Evolutionary conservation across 2,888 invertebrate genomes (phyloP).

Genomic region (Leistus spinibarbis): DNA sequence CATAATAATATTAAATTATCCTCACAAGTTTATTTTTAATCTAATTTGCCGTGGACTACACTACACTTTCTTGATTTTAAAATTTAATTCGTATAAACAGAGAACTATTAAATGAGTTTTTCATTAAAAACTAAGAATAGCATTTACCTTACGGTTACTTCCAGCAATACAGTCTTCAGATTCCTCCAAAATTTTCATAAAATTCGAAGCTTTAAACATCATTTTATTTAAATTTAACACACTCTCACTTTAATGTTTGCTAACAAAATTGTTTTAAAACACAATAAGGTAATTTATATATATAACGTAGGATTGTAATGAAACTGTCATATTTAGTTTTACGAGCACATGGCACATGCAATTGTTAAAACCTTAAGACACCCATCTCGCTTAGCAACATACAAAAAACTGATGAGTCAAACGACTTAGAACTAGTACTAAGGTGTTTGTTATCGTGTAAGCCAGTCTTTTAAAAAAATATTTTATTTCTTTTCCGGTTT

Average conservation of each 20-base stretch:
- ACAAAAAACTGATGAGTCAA: not conserved
- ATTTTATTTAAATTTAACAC: conserved; percentile 30
- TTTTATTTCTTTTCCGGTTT: conserved; percentile 22
- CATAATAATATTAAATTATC: not conserved
- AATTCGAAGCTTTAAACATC: conserved; percentile 47
- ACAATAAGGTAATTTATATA: not conserved
- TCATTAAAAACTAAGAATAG: no score
- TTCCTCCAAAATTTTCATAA: conserved; percentile 48
- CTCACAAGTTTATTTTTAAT: not conserved
- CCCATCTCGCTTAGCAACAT: not conserved
- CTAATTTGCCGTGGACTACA: no score
- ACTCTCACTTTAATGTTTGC: not conserved
- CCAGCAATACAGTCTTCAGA: conserved; percentile 30
- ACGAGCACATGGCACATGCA: not conserved
- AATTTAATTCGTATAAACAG: no score
- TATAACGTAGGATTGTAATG: not conserved
- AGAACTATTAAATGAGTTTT: no score
- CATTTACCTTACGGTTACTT: conserved; percentile 21
- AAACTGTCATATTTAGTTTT: conserved; percentile 2
- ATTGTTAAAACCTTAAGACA: not conserved
- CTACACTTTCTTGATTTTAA: no score
- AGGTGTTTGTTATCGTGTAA: not conserved
- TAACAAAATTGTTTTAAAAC: not conserved
- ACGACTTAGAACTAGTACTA: not conserved
- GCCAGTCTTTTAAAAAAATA: conserved; percentile 11